These are phyloP conservation scores for Pluvialis apricaria DNA, from an alignment of 2,113 vertebrate genomes.

Conservation along the genomic window DNA sequence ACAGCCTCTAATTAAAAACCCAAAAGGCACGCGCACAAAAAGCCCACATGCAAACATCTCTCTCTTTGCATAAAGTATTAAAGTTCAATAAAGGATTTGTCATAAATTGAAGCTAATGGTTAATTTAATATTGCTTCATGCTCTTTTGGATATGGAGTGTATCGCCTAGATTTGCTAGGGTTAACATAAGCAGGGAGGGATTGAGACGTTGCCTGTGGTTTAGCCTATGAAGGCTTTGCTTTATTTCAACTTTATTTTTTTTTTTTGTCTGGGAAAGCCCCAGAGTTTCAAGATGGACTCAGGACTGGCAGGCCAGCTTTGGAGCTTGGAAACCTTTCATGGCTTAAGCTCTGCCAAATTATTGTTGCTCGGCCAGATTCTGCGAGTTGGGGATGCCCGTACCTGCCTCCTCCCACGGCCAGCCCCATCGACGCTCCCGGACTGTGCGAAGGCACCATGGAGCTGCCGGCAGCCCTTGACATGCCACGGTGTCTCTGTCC, in stretches of 20 bases:
- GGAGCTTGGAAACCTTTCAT: neutral
- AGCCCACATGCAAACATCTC: neutral
- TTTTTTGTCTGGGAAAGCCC: neutral
- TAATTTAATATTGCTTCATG: neutral
- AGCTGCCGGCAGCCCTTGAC: neutral
- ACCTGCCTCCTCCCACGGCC: neutral
- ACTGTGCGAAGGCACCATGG: accelerated
- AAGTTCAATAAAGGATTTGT: neutral
- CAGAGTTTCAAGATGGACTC: neutral
- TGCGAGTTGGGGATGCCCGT: accelerated
- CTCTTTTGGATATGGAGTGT: neutral
- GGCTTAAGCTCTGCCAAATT: neutral
- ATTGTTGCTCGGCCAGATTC: neutral
- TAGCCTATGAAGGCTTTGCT: neutral
- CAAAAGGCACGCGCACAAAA: neutral
- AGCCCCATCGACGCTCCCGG: neutral
- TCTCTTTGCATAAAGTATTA: neutral
- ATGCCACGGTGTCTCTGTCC: neutral
- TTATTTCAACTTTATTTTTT: neutral
- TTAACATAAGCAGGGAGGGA: neutral
- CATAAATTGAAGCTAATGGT: neutral
- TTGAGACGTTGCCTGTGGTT: neutral
- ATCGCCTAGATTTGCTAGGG: neutral
- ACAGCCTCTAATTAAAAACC: neutral
- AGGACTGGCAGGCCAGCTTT: neutral